A percentile compares a stretch with the other conserved stretches of the same genome.
These are phyloP conservation scores for Campylorhamphus procurvoides DNA, from an alignment of 2,113 vertebrate species.

Conservation along the genomic window DNA sequence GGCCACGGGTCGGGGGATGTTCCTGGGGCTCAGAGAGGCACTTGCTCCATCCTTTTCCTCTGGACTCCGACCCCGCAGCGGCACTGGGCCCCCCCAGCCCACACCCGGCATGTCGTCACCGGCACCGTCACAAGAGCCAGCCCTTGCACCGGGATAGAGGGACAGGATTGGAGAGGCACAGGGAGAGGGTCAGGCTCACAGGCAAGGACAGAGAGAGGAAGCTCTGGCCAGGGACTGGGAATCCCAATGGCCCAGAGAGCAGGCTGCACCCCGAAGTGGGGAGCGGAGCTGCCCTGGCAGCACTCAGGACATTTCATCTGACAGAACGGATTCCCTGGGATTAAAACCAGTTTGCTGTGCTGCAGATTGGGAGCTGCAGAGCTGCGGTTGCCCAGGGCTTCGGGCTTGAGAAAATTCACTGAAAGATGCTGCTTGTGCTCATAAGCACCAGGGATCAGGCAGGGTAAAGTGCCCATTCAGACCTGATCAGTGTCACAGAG, in stretches of 20 bases:
- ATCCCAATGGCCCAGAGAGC: accelerated
- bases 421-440: neutral
- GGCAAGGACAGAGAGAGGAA: neutral
- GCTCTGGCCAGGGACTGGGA: neutral
- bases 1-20: neutral
- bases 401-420: neutral
- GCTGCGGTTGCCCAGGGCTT: neutral
- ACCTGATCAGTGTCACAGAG: neutral
- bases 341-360: accelerated
- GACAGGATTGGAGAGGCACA: constrained; percentile 6
- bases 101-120: constrained; percentile 63
- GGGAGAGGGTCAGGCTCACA: constrained; percentile 26
- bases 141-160: constrained; percentile 49
- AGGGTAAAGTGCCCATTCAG: neutral
- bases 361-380: neutral
- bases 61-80: neutral
- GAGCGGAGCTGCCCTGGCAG: neutral
- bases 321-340: accelerated
- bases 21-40: neutral
- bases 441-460: accelerated
- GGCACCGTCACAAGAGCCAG: constrained; percentile 58
- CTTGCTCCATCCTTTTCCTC: constrained; percentile 37
- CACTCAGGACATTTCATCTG: accelerated
- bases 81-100: neutral
- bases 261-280: neutral